Evolutionary conservation across 2,797 vertebrate species (phyloP), one percentile per base, ranked within the genome.

Genomic region (Schizopygopsis malacanthus): DNA sequence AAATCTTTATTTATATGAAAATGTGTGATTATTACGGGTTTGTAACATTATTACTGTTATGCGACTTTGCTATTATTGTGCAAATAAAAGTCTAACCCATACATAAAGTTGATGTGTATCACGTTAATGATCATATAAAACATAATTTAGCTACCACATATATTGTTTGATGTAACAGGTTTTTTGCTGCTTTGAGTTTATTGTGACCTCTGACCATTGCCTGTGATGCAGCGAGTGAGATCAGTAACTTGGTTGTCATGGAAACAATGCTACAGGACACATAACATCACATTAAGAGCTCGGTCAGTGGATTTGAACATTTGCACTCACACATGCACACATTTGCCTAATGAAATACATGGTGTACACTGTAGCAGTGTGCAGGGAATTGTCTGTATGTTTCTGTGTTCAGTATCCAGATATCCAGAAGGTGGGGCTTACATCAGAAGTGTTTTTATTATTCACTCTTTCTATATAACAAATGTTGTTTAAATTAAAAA

Each of bases 201-300:
- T 22, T 37, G 5, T 52, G 45, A 81, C 28, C 43, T 80, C 61
- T 80, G 78, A 80, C 61, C 6, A 3, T 45, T 63, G 54, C 25
- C 43, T 67, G 16, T 67, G 25, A 47, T 52, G 43, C 45, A 67
- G 79, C 20, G 50, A 77, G 13, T 20, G 37, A 39, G n/a, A 25
- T 56, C 63, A n/a, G 43, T 77, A 50, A 80, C 61, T 50, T 50
- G 25, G 43, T 69, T 67, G 79, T 52, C 79, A 81, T 37, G 28
- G 76, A 73, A 52, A 72, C 81, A 79, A 25, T 25, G 39, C 50
- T 59, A 52, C 41, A 79, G 61, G 79, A 50, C 45, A 50, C 15
- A 45, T 81, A 25, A 37, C 61, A 67, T 69, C 25, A 16, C 28
- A 67, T 50, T 9, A 52, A 50, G 7, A 81, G 63, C 61, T 69